These are phyloP conservation scores for Aramus guarauna DNA, from an alignment of 2,113 vertebrate species.

Conservation along the genomic window DNA sequence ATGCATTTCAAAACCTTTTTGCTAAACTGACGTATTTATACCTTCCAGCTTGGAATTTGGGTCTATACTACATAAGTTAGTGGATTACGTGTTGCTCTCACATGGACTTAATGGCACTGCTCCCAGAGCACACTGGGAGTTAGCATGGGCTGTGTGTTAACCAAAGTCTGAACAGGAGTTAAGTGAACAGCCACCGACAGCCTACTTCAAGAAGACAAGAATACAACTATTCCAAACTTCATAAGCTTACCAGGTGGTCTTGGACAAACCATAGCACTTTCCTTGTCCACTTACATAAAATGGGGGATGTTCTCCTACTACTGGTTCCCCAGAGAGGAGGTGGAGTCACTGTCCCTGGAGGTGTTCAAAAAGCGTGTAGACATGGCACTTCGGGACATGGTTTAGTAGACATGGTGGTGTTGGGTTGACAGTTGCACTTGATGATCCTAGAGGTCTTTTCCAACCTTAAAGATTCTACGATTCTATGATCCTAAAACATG, in stretches of 20 bases:
- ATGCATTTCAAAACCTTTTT: not conserved
- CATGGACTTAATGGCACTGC: not conserved
- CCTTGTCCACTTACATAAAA: not conserved
- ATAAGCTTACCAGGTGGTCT: not conserved
- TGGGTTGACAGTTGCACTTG: too few species aligned
- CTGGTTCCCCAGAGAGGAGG: too few species aligned
- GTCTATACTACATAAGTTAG: not conserved
- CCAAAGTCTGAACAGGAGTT: not conserved
- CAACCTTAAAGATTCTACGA: too few species aligned
- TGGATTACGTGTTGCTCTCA: fast-evolving
- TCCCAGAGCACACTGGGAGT: not conserved
- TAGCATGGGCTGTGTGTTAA: not conserved
- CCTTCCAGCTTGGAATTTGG: not conserved
- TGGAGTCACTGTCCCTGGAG: too few species aligned
- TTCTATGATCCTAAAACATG: not conserved
- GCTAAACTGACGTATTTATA: not conserved
- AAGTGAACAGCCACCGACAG: not conserved
- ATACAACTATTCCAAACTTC: not conserved
- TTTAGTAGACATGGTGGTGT: too few species aligned
- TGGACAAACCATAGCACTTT: not conserved
- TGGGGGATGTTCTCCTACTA: not conserved
- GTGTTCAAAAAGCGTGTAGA: too few species aligned
- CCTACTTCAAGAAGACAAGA: not conserved
- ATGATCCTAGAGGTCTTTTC: too few species aligned
- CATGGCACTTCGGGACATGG: too few species aligned